phyloP scores from a whole-genome alignment of 2,113 vertebrate species.

The Carlito syrichta region DNA sequence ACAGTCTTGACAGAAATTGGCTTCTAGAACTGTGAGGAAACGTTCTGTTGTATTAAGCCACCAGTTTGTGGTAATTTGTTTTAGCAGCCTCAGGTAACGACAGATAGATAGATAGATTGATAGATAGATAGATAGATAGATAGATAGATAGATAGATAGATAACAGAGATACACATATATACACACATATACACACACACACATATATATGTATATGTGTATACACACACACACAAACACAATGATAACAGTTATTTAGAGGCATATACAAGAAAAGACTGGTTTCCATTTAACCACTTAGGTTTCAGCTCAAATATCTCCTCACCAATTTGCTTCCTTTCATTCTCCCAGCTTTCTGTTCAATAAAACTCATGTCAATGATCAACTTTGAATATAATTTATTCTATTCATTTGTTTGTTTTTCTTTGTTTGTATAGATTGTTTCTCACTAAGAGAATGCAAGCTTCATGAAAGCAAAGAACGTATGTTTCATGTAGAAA shows the following conservation, averaged over 20 bases:
- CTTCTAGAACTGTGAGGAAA: background rate
- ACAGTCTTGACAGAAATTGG: background rate
- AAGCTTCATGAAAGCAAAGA: background rate
- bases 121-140: no score
- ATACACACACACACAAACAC: background rate
- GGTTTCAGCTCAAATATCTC: background rate
- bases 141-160: no score
- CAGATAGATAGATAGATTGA: no score
- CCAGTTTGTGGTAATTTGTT: background rate
- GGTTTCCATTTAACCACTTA: background rate
- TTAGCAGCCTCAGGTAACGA: background rate
- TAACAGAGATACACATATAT: no score
- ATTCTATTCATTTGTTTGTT: background rate
- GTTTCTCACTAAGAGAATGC: background rate
- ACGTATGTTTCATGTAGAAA: constrained; percentile 35
- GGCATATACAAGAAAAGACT: background rate
- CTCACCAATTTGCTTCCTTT: background rate
- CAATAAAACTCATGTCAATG: background rate
- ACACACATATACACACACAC: no score
- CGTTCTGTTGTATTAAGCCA: background rate
- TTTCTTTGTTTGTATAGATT: background rate
- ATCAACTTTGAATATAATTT: background rate
- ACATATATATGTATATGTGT: background rate
- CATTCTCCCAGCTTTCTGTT: background rate
- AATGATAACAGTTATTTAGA: background rate